A percentile compares a stretch with the other conserved stretches of the same genome.
These are phyloP conservation scores for Chaetodon trifascialis DNA, from an alignment of 2,113 vertebrate genomes.

Conservation along the genomic window DNA sequence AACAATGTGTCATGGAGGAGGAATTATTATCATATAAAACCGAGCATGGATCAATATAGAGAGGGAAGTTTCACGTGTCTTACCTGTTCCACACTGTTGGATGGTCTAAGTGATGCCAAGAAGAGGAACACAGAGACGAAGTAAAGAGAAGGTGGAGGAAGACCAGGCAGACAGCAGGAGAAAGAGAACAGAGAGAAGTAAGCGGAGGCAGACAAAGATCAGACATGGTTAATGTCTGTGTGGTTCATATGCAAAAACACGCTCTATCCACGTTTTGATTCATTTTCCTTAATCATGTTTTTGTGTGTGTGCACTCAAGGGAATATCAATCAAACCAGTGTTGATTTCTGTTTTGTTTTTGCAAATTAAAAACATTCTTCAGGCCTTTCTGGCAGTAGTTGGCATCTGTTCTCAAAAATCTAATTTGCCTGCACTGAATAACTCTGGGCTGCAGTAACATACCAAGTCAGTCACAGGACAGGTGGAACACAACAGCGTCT, in stretches of 20 bases:
- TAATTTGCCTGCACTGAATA: conserved; percentile 36
- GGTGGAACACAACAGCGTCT: conserved; percentile 4
- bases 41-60: conserved; percentile 31
- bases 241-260: neutral
- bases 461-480: conserved; percentile 21
- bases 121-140: neutral
- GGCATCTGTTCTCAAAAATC: conserved; percentile 27
- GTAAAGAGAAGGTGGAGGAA: neutral
- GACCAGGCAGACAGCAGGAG: neutral
- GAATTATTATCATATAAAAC: neutral
- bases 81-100: conserved; percentile 86
- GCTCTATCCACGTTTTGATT: neutral
- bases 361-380: conserved; percentile 4
- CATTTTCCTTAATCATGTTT: neutral
- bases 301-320: neutral
- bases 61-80: conserved; percentile 60
- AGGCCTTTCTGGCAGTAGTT: neutral
- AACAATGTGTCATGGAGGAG: neutral
- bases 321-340: neutral
- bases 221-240: neutral
- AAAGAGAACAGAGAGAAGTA: neutral
- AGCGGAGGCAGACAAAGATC: neutral
- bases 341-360: neutral
- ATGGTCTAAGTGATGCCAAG: conserved; percentile 84
- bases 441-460: conserved; percentile 24